Evolutionary conservation across 2,113 vertebrate species (phyloP).

Genomic region (Crotalus tigris): DNA sequence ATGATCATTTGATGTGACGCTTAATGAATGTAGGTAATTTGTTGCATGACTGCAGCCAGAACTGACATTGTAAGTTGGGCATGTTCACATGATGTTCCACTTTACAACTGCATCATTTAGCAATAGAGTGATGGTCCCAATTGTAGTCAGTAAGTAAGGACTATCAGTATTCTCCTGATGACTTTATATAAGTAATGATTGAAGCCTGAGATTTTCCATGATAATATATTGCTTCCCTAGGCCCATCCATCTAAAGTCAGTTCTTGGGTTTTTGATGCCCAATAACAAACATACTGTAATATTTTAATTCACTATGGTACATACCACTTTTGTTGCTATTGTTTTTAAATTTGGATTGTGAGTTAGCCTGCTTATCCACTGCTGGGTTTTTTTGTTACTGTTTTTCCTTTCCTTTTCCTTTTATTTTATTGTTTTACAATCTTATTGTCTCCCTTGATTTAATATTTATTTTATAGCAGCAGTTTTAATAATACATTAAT

Average conservation of each 20-base stretch:
- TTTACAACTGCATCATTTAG: not conserved
- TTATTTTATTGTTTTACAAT: not conserved
- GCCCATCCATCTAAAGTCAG: not conserved
- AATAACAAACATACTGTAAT: not conserved
- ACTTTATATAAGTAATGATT: no score
- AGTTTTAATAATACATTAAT: not conserved
- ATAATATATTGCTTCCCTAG: not conserved
- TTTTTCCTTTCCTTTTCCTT: not conserved
- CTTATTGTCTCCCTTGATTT: not conserved
- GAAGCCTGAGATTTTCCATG: not conserved
- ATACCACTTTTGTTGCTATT: not conserved
- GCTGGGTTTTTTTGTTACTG: not conserved
- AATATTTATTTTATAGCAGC: not conserved
- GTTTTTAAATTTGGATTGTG: not conserved
- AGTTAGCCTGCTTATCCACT: not conserved
- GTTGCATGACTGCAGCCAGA: not conserved
- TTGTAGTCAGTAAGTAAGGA: not conserved
- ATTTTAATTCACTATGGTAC: not conserved
- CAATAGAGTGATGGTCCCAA: not conserved
- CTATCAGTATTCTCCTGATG: not conserved
- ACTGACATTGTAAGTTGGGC: not conserved
- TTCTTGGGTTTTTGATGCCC: not conserved
- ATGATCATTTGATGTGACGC: accelerated
- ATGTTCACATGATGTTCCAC: not conserved
- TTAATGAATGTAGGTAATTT: not conserved